Base-by-base conservation (phyloP, 2,888 invertebrate species). In the Callimorpha dominula region DNA sequence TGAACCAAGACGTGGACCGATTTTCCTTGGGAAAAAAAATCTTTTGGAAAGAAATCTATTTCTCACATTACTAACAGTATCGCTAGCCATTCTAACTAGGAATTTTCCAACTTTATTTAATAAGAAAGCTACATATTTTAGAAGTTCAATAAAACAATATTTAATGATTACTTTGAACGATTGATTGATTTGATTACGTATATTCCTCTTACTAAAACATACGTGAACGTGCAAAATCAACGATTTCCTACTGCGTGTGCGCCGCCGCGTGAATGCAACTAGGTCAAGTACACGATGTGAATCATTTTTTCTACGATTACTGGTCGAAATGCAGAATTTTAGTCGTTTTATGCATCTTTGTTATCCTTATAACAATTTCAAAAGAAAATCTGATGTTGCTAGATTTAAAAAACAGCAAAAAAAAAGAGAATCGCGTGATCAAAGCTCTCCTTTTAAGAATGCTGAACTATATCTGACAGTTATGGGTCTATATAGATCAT, bases 271-370 rank as follows among this genome's bases (percentile, higher is more conserved):
- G 68, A 71, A 80, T 65, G 71, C 71, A 83, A 70, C 66, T 84
- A 54, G 83, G 83, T 84, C 83, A 83, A 84, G 83, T 74, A 84
- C 83, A 74, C 73, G 62, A 64, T 65, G 72, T 84, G 83, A 84
- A 83, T 83, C 79, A 83, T 76, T 84, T 82, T 77, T 62, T 79
- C 68, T 68, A 31, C 68, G 31, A 14, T 60, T 60, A 31, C 7
- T 12, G 11, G 14, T 14, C 7, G 7, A 60, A 31, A 31, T 60
- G 14, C 31, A 60, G 31, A 14, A 31, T 60, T 20, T 31, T 31
- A 60, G 31, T 60, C 14, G 14, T 31, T 60, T 12, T 60, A 14
- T 14, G 31, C 12, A 60, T 6, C 14, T 14, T 31, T 60, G 60
- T 60, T 60, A 7, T 5, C 11, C 5, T 12, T 12, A 20, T 57